These are phyloP conservation scores for Neodon shergylaensis DNA, from an alignment of 2,113 vertebrate species.

Conservation along the genomic window DNA sequence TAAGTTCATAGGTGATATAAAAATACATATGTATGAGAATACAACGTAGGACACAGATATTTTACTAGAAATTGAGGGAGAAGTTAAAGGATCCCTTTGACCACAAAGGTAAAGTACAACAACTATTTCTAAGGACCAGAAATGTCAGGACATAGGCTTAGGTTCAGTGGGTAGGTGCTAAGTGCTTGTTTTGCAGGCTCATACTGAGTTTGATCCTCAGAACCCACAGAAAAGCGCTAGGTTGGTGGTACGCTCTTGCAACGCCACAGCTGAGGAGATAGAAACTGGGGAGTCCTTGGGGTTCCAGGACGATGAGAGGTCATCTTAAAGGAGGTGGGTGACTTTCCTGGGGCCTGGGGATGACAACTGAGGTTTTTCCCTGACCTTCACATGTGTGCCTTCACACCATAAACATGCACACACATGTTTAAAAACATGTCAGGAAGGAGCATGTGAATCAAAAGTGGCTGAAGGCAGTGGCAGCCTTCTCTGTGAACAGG, in stretches of 20 bases:
- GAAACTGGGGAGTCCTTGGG: not conserved
- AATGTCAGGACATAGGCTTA: not conserved
- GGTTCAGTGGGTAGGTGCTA: no score
- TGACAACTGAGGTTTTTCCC: not conserved
- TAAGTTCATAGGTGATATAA: conserved; percentile 18
- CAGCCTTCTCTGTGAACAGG: not conserved
- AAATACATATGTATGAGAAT: not conserved
- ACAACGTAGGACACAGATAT: not conserved
- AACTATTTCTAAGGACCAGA: not conserved
- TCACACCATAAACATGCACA: not conserved
- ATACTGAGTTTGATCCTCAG: not conserved
- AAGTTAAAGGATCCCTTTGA: not conserved
- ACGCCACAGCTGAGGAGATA: not conserved
- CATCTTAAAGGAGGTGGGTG: not conserved
- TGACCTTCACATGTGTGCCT: not conserved
- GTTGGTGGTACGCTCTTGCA: not conserved
- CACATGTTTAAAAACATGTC: not conserved
- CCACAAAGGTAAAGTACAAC: not conserved
- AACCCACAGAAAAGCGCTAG: no score
- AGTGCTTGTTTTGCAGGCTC: not conserved
- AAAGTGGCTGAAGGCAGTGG: not conserved
- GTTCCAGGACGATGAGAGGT: not conserved
- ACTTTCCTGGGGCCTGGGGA: not conserved
- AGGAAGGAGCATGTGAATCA: not conserved
- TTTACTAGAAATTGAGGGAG: not conserved